Conservation (phyloP, 1,140 invertebrate species). For the Solen grandis region DNA sequence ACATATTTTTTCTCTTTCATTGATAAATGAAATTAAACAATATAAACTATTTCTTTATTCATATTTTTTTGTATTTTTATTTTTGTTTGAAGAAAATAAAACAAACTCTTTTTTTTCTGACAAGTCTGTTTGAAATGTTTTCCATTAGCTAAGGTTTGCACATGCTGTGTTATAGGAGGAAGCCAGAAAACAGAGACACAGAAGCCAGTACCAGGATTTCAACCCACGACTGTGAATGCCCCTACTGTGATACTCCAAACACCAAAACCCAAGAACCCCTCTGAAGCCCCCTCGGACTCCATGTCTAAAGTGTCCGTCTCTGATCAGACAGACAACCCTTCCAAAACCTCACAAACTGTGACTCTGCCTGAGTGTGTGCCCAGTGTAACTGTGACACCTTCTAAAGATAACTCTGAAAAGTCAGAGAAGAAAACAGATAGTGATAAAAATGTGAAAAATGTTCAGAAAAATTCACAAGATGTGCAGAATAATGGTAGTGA, state of each 20-base stretch:
- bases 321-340: background rate
- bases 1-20: no score
- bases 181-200: no score
- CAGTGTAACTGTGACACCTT: background rate
- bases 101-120: no score
- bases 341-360: conserved; percentile 7
- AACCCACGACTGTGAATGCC: background rate
- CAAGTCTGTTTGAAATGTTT: no score
- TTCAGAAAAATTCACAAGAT: conserved; percentile 26
- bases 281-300: background rate
- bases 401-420: background rate
- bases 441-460: background rate
- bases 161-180: no score
- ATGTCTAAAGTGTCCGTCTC: background rate
- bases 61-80: no score
- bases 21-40: no score
- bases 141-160: no score
- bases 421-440: background rate
- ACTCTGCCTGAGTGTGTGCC: background rate
- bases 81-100: no score
- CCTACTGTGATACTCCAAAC: conserved; percentile 46
- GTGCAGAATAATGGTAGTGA: conserved; percentile 7
- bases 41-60: no score
- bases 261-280: background rate
- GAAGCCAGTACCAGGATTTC: no score